Evolutionary conservation across 2,113 vertebrate species (phyloP).

Genomic region (Dipodomys ordii): DNA sequence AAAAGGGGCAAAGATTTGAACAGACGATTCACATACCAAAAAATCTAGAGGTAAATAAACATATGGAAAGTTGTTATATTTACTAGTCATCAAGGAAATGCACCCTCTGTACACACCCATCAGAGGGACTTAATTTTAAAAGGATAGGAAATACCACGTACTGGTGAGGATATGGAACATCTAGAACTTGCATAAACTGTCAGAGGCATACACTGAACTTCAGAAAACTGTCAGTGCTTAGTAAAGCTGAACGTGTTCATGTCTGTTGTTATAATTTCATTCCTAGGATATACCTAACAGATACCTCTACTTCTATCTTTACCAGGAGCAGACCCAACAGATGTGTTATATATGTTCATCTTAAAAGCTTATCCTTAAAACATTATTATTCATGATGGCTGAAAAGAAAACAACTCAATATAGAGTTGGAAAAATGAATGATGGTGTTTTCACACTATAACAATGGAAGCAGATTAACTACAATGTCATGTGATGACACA

Average conservation of each 20-base stretch:
- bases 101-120: not conserved
- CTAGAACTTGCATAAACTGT: not conserved
- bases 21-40: not conserved
- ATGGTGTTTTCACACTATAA: not conserved
- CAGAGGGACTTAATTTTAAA: not conserved
- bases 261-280: not conserved
- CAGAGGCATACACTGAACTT: not conserved
- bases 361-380: not conserved
- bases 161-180: not conserved
- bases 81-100: constrained; percentile 38
- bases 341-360: not conserved
- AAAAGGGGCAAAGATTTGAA: constrained; percentile 32
- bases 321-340: not conserved
- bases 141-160: not conserved
- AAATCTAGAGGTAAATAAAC: not conserved
- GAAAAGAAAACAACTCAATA: not conserved
- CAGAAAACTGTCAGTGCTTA: not conserved
- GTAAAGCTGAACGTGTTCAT: not conserved
- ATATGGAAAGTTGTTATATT: not conserved
- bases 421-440: not conserved
- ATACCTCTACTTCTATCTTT: not conserved
- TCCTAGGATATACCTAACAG: not conserved
- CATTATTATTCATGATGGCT: not conserved
- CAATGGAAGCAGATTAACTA: not conserved
- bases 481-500: not conserved